Evolutionary conservation across 2,113 vertebrate genomes (phyloP), one percentile per base, ranked within the genome.

Genomic region (Egretta garzetta): DNA sequence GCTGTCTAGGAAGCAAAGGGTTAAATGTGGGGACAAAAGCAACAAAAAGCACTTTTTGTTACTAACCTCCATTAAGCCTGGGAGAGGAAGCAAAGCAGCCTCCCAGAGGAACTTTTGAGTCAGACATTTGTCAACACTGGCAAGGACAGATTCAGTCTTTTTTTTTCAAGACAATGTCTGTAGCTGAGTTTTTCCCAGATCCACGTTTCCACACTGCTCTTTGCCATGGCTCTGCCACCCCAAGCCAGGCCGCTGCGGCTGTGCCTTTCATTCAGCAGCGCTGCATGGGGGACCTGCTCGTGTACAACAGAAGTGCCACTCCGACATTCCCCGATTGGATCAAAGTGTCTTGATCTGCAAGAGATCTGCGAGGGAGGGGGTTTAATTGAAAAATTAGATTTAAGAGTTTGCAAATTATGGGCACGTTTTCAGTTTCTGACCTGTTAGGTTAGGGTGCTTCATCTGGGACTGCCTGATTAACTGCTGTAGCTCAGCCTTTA

Each of bases 321-420:
- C 53, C 27, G 53, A 43, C 26, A 1, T 66, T 80, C 55, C 87
- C 80, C 74, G 80, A 81, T 74, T 43, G 41, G 45, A 93, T 88
- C 82, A 64, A 60, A 76, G 70, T 60, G 59, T 77, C 47, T 80
- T 67, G 68, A 70, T 86, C 56, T 27, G 32, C 72, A 76, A 77
- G 50, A 90, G 68, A 79, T 80, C 64, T 72, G 24, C 28, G 27
- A 56, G 55, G 72, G n/a, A 83, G 67, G 63, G 15, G 3, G 32
- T 97, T 95, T 96, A 96, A 97, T 93, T 97, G 93, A 93, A 96
- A 96, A 85, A 91, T 91, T 95, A 94, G 92, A 94, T 93, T 67
- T 18, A 86, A 89, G 88, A 85, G 41, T 95, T 96, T 27, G 66
- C 75, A 83, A 76, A 86, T 81, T 74, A 84, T 50, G 37, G 84